Evolutionary conservation across 1,140 invertebrate genomes (phyloP), one percentile per base, ranked within the genome.

Genomic region (Drosophila neocordata): DNA sequence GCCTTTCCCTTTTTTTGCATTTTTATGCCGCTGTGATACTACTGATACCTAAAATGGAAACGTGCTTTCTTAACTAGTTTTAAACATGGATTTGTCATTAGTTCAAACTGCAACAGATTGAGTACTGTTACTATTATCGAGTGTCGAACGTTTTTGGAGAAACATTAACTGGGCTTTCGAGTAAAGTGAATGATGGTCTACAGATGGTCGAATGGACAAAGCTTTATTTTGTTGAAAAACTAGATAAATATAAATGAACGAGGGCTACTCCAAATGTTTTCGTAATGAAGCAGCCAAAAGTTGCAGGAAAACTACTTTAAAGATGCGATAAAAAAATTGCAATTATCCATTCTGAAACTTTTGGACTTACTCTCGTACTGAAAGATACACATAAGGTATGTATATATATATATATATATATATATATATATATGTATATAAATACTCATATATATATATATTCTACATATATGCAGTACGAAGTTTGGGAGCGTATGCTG

Each of bases 391-490:
- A n/a, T n/a, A n/a, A n/a, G n/a, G n/a, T 24, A 24, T 24, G 4
- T 24, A 24, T 34, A 7, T 34, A 34, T 34, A 7, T 34, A 9
- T 34, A 6, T 34, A 9, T 34, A 7, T 34, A 9, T 7, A 9
- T 8, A 8, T 7, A 20, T 48, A 11, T 48, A 18, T 48, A 2
- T 2, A 18, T 20, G 3, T 48, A 15, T 48, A 20, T 31, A 31
- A 4, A 6, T 31, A 31, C 6, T 31, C 3, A 18, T 2, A 8
- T 7, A 79, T 2, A 8, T 7, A 79, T 73, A 78, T 79, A 88
- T 82, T 88, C 78, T 69, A 73, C 79, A 84, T 82, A 89, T 90
- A 90, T 89, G 82, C 79, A 83, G 77, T 74, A 53, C 64, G 52
- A 13, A 67, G 62, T 41, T 62, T 67, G 53, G 53, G 68, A 79